Evolutionary conservation across 2,888 invertebrate genomes (phyloP), one percentile per base, ranked within the genome.

Genomic region (Salpingus planirostris): DNA sequence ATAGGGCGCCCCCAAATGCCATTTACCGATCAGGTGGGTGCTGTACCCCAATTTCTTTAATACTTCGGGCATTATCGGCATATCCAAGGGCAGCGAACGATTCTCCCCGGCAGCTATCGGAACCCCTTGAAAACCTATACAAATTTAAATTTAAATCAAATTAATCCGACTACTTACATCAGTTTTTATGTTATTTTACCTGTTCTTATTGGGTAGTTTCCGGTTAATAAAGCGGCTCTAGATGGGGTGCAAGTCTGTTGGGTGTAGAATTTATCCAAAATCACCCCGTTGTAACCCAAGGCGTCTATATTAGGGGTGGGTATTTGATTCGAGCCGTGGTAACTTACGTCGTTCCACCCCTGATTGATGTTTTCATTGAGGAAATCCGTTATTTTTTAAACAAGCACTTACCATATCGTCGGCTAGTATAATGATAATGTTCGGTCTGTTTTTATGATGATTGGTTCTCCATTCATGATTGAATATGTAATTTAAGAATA

Each of bases 311-410:
- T 92, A 0, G 91, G 90, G 0, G 92, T 93, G 21, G 81, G 73
- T 47, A 91, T 87, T 66, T 91, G 85, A 43, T 80, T 72, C 0
- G 84, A 84, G 0, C 92, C 92, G 50, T 89, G 91, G 54, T 86
- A 89, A 29, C 90, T 80, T 10, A 91, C 81, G 60, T 93, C 92
- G 55, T 90, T 87, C 78, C 87, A 88, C 2, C 92, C 92, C 91
- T 90, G 61, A 23, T n/a, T n/a, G n/a, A n/a, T n/a, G n/a, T n/a
- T n/a, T n/a, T n/a, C n/a, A n/a, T n/a, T n/a, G n/a, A n/a, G n/a
- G n/a, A n/a, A n/a, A n/a, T n/a, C n/a, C n/a, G n/a, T n/a, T 29
- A 10, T 22, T 21, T 26, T 18, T 13, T 7, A 11, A 13, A 12
- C 8, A 10, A 8, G 15, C 10, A 66, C 74, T 76, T 64, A 87